A percentile compares a stretch with the other conserved stretches of the same genome.
phyloP scores from a whole-genome alignment of 2,113 vertebrate species.

The Mionectes macconnelli region DNA sequence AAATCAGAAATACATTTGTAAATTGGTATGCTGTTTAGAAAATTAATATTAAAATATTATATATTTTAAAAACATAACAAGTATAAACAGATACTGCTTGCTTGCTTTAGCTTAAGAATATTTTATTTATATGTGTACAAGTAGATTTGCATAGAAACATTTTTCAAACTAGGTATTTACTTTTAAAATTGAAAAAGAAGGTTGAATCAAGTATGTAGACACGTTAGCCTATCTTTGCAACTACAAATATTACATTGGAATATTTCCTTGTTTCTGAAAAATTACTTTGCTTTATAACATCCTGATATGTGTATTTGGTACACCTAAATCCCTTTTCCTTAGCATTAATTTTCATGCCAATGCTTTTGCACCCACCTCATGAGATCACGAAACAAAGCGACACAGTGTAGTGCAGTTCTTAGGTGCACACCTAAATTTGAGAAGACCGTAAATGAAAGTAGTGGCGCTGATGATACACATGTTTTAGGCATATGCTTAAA shows the following conservation, averaged over 20 bases:
- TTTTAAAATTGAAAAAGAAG: not conserved
- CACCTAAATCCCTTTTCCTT: not conserved
- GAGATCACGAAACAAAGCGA: not conserved
- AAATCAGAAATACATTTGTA: not conserved
- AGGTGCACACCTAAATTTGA: not conserved
- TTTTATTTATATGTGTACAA: not conserved
- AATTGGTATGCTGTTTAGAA: not conserved
- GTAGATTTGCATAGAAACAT: not conserved
- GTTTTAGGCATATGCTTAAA: not conserved
- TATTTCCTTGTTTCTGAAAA: not conserved
- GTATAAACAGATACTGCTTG: not conserved
- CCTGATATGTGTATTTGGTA: not conserved
- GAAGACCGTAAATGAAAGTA: not conserved
- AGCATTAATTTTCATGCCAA: not conserved
- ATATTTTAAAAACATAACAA: not conserved
- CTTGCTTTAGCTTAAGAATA: not conserved
- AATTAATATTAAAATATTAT: not conserved
- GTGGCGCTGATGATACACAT: not conserved
- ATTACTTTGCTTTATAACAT: not conserved
- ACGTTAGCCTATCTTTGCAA: not conserved
- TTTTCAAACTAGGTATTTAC: not conserved
- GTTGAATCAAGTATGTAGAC: not conserved
- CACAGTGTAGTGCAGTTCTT: not conserved
- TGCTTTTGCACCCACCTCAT: fast-evolving
- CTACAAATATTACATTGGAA: not conserved